Evolutionary conservation across 2,113 vertebrate species (phyloP).

Genomic region (Geothlypis trichas): DNA sequence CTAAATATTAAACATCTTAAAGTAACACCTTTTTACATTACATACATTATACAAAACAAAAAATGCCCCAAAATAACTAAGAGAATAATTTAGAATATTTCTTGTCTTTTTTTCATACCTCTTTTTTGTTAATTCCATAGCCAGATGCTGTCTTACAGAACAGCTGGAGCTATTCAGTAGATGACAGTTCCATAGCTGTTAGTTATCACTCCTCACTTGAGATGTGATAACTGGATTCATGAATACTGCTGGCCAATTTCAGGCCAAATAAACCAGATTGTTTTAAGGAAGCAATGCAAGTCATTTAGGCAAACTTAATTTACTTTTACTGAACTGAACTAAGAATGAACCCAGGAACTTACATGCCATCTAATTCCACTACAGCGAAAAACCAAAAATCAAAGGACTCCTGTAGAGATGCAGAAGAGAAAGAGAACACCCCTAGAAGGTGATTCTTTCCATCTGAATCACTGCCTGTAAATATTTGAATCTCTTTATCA

Average conservation of each 20-base stretch:
- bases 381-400: not conserved
- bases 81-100: not conserved
- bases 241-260: conserved; percentile 16
- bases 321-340: conserved; percentile 24
- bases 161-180: conserved; percentile 40
- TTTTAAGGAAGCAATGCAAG: not conserved
- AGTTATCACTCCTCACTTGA: conserved; percentile 30
- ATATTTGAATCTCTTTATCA: not conserved
- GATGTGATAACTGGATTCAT: conserved; percentile 27
- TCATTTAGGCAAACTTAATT: conserved; percentile 10
- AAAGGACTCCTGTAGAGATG: not conserved
- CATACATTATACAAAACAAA: not conserved
- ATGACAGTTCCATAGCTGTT: conserved; percentile 14
- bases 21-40: not conserved
- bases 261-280: conserved; percentile 36
- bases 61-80: not conserved
- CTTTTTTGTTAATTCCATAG: not conserved
- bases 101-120: not conserved
- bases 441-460: not conserved
- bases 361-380: not conserved
- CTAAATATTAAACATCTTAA: not conserved
- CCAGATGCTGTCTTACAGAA: conserved; percentile 26
- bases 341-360: conserved; percentile 20
- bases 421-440: not conserved
- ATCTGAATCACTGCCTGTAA: not conserved